These are phyloP conservation scores for Cirrhinus molitorella DNA, from an alignment of 2,797 vertebrate species.

Conservation along the genomic window DNA sequence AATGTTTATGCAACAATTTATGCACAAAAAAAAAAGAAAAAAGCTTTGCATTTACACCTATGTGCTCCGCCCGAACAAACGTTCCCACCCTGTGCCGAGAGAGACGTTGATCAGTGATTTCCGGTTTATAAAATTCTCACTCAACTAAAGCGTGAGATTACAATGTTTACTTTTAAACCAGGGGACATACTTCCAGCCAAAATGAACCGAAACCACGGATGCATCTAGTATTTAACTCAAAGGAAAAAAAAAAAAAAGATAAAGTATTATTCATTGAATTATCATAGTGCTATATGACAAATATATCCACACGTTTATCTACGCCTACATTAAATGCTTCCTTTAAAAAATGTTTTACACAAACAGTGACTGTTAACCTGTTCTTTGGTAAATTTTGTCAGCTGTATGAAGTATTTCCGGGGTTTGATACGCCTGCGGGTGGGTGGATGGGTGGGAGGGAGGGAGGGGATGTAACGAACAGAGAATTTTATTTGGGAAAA, in stretches of 20 bases:
- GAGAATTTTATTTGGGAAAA: conserved; percentile 69
- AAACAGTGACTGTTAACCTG: conserved; percentile 71
- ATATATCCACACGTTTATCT: conserved; percentile 75
- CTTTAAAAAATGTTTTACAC: conserved; percentile 62
- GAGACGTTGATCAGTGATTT: background rate
- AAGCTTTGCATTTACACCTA: background rate
- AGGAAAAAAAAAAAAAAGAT: conserved; percentile 51
- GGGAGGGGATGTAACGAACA: conserved; percentile 65
- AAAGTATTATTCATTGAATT: conserved; percentile 75
- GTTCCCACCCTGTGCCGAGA: background rate
- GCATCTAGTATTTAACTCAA: conserved; percentile 69
- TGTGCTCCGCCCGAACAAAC: background rate
- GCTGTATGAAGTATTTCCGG: conserved; percentile 76
- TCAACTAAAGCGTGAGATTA: background rate
- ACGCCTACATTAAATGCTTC: conserved; percentile 68
- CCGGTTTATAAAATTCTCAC: background rate
- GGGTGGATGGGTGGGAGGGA: conserved; percentile 64
- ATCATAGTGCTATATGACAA: conserved; percentile 74
- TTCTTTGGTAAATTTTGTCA: conserved; percentile 67
- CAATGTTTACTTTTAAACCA: conserved; percentile 31
- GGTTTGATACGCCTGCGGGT: conserved; percentile 68
- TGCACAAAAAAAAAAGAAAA: background rate
- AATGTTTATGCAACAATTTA: conserved; percentile 11
- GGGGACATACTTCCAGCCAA: conserved; percentile 26
- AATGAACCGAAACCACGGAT: conserved; percentile 63